These are phyloP conservation scores for Vimba vimba DNA, from an alignment of 2,113 vertebrate genomes.

Conservation along the genomic window DNA sequence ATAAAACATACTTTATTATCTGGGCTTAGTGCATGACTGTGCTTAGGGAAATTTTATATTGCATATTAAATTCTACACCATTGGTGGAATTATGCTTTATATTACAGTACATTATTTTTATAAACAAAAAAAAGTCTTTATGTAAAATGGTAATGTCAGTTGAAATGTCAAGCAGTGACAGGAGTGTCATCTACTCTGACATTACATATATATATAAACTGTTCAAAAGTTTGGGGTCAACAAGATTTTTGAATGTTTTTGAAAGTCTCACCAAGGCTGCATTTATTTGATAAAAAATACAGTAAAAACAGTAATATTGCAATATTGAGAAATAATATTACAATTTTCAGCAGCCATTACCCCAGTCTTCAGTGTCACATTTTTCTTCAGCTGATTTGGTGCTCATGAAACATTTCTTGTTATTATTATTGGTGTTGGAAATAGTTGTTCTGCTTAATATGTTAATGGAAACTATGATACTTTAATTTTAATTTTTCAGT, in stretches of 20 bases:
- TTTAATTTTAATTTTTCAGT: too few relatives aligned
- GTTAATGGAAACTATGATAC: too few relatives aligned
- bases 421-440: too few relatives aligned
- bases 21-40: neutral
- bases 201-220: neutral
- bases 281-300: too few relatives aligned
- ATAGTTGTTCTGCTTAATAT: too few relatives aligned
- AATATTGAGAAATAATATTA: too few relatives aligned
- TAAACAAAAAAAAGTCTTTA: neutral
- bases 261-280: neutral
- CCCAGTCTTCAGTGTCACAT: too few relatives aligned
- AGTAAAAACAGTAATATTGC: too few relatives aligned
- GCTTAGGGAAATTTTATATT: neutral
- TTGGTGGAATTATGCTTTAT: neutral
- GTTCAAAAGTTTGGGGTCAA: neutral
- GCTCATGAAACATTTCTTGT: too few relatives aligned
- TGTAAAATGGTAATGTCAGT: neutral
- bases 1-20: neutral
- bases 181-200: neutral
- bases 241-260: neutral
- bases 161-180: neutral
- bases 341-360: too few relatives aligned
- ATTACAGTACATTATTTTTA: constrained; percentile 5
- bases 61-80: neutral
- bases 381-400: too few relatives aligned